phyloP scores from a whole-genome alignment of 2,113 vertebrate genomes.

The Lophochroa leadbeateri region DNA sequence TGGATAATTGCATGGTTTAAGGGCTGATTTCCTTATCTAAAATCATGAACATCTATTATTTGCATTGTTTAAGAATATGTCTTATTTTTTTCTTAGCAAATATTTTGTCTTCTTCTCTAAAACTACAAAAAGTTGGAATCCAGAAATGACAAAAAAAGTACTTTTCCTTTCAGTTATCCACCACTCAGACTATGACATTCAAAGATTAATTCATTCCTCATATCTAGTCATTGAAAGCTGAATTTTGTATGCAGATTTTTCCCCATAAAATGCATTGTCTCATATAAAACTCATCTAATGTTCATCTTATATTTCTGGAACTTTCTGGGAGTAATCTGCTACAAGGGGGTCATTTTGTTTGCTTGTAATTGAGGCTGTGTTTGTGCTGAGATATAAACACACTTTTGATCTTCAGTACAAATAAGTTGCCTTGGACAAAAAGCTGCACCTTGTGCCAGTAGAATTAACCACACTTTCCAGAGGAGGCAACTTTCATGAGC shows the following conservation, averaged over 20 bases:
- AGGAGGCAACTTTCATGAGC: neutral
- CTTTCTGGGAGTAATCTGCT: neutral
- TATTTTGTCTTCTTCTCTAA: neutral
- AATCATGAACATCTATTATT: neutral
- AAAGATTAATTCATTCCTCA: neutral
- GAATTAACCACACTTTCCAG: neutral
- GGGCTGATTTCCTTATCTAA: neutral
- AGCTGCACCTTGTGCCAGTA: neutral
- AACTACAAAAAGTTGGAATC: neutral
- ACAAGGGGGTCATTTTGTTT: neutral
- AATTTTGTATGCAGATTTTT: neutral
- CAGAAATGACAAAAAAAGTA: neutral
- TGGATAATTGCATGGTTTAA: neutral
- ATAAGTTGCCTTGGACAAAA: neutral
- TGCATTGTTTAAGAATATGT: neutral
- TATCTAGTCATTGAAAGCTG: neutral
- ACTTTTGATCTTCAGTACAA: neutral
- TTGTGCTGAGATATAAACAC: neutral
- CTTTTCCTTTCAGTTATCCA: neutral
- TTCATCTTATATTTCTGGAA: neutral
- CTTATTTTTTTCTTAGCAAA: neutral
- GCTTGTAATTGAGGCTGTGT: neutral
- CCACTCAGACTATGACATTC: neutral
- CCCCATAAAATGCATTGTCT: neutral
- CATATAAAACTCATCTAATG: neutral